Evolutionary conservation across 2,113 vertebrate species (phyloP), one percentile per base, ranked within the genome.

Genomic region (Aphyosemion australe): DNA sequence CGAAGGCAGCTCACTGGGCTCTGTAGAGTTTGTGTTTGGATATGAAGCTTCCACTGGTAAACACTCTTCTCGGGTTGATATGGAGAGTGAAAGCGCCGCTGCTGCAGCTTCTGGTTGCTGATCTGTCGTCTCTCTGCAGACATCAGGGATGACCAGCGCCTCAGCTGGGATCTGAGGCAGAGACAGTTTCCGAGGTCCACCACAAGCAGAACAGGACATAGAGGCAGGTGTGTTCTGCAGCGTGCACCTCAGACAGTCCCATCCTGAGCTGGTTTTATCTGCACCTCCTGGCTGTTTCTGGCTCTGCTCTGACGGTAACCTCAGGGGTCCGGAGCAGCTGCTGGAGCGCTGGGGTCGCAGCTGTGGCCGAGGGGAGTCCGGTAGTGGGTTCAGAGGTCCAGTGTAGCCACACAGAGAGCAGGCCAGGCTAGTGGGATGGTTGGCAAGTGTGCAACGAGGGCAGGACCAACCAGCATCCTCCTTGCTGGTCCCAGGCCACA

Each of bases 231-330:
- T 95, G 87, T 95, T 96, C 84, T 93, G 91, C 72, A 96, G 91
- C 0, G 95, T 96, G 86, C 95, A 96, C 74, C 95, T 90, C 89
- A 79, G n/a, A 54, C 95, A 96, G 12, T 94, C 94, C 95, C 95
- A 96, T 10, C 88, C 89, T 66, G 58, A 63, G 26, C 57, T 49
- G 37, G 6, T 45, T 0, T 58, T 68, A 4, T 77, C 77, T 4
- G 26, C 18, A 0, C 45, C 55, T 15, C 6, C 55, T 0, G 34
- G 11, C 13, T 19, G 52, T 5, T 37, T 65, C 8, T 34, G 3
- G 10, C 5, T 32, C 5, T 70, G 59, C 37, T 75, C 77, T 76
- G 0, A 43, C 16, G 65, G 19, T 0, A 62, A 31, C 85, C 69
- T 85, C 84, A 73, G 86, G 86, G 69, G 93, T 67, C 69, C 94